Percentiles rank a stretch among this genome's conserved stretches.
Conservation (phyloP, 1,140 invertebrate species). For the Uloborus diversus region DNA sequence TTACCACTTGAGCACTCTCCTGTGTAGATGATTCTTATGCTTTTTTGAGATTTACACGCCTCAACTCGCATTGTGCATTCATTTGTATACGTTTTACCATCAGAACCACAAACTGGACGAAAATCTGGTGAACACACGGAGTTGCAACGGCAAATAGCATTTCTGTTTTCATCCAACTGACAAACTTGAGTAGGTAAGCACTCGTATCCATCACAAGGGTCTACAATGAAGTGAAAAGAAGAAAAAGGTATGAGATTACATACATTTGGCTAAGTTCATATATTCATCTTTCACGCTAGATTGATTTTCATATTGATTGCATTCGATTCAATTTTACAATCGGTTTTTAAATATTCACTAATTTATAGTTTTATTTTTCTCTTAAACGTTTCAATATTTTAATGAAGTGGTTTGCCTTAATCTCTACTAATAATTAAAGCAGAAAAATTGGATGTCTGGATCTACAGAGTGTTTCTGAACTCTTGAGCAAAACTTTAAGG, state of each 20-base stretch:
- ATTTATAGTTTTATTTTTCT: neutral
- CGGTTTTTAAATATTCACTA: neutral
- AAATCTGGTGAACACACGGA: constrained; percentile 82
- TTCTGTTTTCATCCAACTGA: constrained; percentile 78
- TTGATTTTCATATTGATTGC: too few relatives aligned
- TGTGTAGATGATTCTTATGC: constrained; percentile 79
- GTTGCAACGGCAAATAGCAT: constrained; percentile 81
- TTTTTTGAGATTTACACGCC: constrained; percentile 76
- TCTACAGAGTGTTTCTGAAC: too few relatives aligned
- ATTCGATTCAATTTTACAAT: too few relatives aligned
- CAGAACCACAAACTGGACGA: constrained; percentile 84
- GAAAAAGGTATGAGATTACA: too few relatives aligned
- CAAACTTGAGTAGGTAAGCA: constrained; percentile 84
- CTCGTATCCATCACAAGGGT: constrained; percentile 79
- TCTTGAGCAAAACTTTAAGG: too few relatives aligned
- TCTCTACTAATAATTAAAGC: too few relatives aligned
- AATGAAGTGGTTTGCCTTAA: too few relatives aligned
- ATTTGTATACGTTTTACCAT: too few relatives aligned
- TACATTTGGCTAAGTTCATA: too few relatives aligned
- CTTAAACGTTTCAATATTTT: neutral
- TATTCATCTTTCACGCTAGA: too few relatives aligned
- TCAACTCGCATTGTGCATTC: constrained; percentile 81
- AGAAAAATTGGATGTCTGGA: too few relatives aligned
- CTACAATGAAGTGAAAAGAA: constrained; percentile 66
- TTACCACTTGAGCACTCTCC: constrained; percentile 72